phyloP scores from a whole-genome alignment of 1,140 invertebrate genomes.

The Monochamus saltuarius region DNA sequence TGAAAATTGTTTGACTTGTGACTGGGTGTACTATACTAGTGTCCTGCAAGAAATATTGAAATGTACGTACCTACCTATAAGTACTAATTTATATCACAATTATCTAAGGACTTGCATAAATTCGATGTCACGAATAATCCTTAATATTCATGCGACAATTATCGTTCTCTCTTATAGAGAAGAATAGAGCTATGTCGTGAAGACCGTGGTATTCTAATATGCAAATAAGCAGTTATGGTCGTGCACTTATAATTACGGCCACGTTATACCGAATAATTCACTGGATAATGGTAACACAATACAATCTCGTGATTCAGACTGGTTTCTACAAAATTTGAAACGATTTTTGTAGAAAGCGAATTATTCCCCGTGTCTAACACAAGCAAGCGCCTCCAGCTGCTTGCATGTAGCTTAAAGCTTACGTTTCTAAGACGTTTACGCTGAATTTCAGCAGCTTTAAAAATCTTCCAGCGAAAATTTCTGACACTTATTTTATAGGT shows the following conservation, averaged over 20 bases:
- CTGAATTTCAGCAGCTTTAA: too few relatives aligned
- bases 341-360: background rate
- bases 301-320: background rate
- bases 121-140: conserved; percentile 28
- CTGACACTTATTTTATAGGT: too few relatives aligned
- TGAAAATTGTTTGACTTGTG: too few relatives aligned
- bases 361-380: too few relatives aligned
- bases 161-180: conserved; percentile 7
- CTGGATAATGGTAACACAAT: background rate
- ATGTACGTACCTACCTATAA: background rate
- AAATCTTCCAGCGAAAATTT: too few relatives aligned
- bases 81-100: conserved; percentile 9
- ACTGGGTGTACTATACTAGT: too few relatives aligned
- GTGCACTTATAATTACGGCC: background rate
- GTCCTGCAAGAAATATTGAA: conserved; percentile 3
- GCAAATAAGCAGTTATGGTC: background rate
- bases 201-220: too few relatives aligned
- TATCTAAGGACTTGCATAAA: conserved; percentile 25
- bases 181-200: background rate
- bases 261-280: background rate
- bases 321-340: background rate
- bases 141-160: conserved; percentile 37
- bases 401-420: too few relatives aligned
- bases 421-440: too few relatives aligned
- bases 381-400: too few relatives aligned